Percentiles rank a stretch among this genome's conserved stretches.
These are phyloP conservation scores for Drosophila histrio DNA, from an alignment of 2,888 invertebrate species.

Conservation along the genomic window DNA sequence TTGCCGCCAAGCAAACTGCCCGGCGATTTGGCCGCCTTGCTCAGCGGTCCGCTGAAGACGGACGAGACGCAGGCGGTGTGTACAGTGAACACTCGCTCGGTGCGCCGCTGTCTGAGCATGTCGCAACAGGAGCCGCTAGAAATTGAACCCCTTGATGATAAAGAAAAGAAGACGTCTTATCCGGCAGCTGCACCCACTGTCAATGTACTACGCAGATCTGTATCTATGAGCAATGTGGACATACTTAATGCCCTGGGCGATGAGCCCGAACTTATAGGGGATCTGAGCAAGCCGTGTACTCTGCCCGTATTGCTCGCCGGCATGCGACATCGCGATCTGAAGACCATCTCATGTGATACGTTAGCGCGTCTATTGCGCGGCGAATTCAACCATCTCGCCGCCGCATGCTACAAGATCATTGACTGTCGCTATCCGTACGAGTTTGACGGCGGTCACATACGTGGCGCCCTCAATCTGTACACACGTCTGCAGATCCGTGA, in stretches of 20 bases:
- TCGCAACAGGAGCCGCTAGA: slow-evolving; percentile 75
- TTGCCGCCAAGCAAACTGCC: slow-evolving; percentile 82
- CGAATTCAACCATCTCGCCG: slow-evolving; percentile 87
- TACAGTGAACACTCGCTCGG: slow-evolving; percentile 67
- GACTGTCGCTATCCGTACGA: slow-evolving; percentile 99
- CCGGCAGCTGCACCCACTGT: too few species aligned
- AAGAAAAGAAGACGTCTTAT: too few species aligned
- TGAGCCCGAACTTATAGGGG: slow-evolving; percentile 92
- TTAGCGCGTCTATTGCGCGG: slow-evolving; percentile 90
- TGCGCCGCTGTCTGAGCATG: slow-evolving; percentile 85
- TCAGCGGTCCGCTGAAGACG: slow-evolving; percentile 86
- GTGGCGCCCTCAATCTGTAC: slow-evolving; percentile 92
- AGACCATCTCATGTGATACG: slow-evolving; percentile 90
- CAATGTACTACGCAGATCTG: slow-evolving; percentile 86
- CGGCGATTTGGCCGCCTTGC: slow-evolving; percentile 86
- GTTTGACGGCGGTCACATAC: slow-evolving; percentile 95
- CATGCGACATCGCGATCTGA: slow-evolving; percentile 91
- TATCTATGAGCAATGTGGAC: slow-evolving; percentile 90
- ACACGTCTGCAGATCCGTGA: slow-evolving; percentile 90
- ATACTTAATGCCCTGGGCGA: slow-evolving; percentile 89
- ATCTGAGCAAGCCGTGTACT: slow-evolving; percentile 90
- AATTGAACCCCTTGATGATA: too few species aligned
- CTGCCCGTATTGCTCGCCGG: slow-evolving; percentile 87
- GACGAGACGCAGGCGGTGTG: slow-evolving; percentile 13
- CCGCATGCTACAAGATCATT: slow-evolving; percentile 89